phyloP scores from a whole-genome alignment of 2,797 vertebrate species.

The Pseudocheirus occidentalis region DNA sequence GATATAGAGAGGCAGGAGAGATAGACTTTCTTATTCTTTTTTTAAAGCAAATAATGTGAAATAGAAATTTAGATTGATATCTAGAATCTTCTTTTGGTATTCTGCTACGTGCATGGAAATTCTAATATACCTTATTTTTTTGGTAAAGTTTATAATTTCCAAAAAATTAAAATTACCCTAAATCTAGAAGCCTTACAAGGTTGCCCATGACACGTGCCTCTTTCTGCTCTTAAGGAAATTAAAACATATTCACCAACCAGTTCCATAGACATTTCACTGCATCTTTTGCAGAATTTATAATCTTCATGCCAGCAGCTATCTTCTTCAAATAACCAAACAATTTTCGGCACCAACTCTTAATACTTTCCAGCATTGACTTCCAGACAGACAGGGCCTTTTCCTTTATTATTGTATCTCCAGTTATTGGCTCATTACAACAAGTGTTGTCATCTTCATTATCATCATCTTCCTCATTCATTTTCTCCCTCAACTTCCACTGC shows the following conservation, averaged over 20 bases:
- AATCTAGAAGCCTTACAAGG: neutral
- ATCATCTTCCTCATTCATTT: too few species aligned
- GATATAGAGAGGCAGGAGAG: neutral
- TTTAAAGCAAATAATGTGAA: neutral
- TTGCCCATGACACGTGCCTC: too few species aligned
- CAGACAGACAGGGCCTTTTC: rapidly evolving
- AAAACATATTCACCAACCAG: rapidly evolving
- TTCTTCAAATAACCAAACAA: rapidly evolving
- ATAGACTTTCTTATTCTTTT: neutral
- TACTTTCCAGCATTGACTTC: rapidly evolving
- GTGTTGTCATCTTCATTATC: too few species aligned
- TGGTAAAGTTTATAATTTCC: neutral
- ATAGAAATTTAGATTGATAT: neutral
- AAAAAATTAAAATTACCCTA: neutral
- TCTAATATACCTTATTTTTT: neutral
- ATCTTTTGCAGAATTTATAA: rapidly evolving
- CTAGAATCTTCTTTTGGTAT: neutral
- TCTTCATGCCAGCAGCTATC: rapidly evolving
- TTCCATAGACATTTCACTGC: rapidly evolving
- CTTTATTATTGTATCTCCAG: neutral
- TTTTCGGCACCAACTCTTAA: rapidly evolving
- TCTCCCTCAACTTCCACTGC: rapidly evolving
- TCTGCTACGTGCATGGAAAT: neutral
- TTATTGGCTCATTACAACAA: neutral
- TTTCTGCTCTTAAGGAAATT: neutral